These are phyloP conservation scores for Ericerus pela DNA, from an alignment of 1,140 invertebrate genomes.

Conservation along the genomic window DNA sequence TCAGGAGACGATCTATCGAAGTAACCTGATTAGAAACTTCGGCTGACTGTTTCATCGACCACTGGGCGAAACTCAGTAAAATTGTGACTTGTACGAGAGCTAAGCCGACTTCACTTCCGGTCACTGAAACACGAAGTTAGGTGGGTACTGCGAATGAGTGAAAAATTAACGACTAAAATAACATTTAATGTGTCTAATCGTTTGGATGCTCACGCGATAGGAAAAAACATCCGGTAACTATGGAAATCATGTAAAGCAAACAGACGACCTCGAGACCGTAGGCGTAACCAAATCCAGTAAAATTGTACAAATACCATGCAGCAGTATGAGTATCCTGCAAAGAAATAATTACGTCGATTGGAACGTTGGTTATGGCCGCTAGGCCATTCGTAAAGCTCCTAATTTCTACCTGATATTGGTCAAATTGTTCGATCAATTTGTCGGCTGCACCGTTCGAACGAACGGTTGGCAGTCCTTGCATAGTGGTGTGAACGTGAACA, in stretches of 20 bases:
- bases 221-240: slow-evolving; percentile 46
- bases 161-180: slow-evolving; percentile 4
- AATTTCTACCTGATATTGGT: slow-evolving; percentile 46
- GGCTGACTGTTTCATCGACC: slow-evolving; percentile 70
- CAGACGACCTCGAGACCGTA: slow-evolving; percentile 56
- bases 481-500: slow-evolving; percentile 71
- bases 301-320: slow-evolving; percentile 51
- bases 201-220: too few species aligned
- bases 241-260: slow-evolving; percentile 41
- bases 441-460: slow-evolving; percentile 63
- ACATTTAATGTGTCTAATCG: too few species aligned
- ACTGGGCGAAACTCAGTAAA: slow-evolving; percentile 33
- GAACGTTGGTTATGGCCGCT: too few species aligned
- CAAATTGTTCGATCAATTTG: slow-evolving; percentile 63
- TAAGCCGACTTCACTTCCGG: slow-evolving; percentile 40
- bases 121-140: slow-evolving; percentile 1
- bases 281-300: slow-evolving; percentile 51
- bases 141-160: too few species aligned
- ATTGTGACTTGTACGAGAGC: slow-evolving; percentile 40
- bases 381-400: too few species aligned
- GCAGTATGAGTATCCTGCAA: slow-evolving; percentile 40
- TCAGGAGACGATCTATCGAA: slow-evolving; percentile 66
- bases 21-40: slow-evolving; percentile 77
- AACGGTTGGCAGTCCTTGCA: slow-evolving; percentile 77
- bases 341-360: too few species aligned